Evolutionary conservation across 2,797 vertebrate species (phyloP).

Genomic region (Poeciliopsis infans): DNA sequence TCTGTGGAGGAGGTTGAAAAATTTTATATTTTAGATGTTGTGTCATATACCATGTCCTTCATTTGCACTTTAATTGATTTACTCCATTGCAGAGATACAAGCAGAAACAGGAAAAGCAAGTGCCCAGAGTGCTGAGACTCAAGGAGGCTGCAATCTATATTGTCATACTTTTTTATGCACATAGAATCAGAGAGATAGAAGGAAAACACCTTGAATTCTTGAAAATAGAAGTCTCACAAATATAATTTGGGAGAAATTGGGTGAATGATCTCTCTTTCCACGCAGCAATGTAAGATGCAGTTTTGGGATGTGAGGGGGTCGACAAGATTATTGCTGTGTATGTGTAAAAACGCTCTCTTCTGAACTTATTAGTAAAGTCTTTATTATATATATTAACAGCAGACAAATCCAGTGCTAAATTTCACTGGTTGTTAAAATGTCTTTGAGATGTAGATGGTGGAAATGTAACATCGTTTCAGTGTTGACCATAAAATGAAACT

Average conservation of each 20-base stretch:
- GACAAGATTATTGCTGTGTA: conserved; percentile 49
- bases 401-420: not conserved
- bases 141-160: conserved; percentile 71
- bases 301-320: conserved; percentile 57
- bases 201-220: conserved; percentile 73
- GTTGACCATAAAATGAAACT: no score
- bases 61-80: conserved; percentile 72
- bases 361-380: not conserved
- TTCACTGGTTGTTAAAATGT: no score
- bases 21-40: conserved; percentile 40
- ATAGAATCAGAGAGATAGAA: conserved; percentile 75
- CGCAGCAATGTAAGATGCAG: conserved; percentile 47
- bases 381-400: not conserved
- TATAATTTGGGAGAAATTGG: conserved; percentile 55
- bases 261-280: conserved; percentile 71
- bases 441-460: no score
- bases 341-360: not conserved
- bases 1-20: conserved; percentile 34
- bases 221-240: conserved; percentile 77
- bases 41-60: conserved; percentile 37
- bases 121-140: conserved; percentile 62
- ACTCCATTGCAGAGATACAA: conserved; percentile 50
- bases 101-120: conserved; percentile 60
- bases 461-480: no score
- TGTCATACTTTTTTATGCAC: conserved; percentile 66